Base-by-base conservation (phyloP, 1,140 invertebrate genomes). In the Drosophila kepulauana region DNA sequence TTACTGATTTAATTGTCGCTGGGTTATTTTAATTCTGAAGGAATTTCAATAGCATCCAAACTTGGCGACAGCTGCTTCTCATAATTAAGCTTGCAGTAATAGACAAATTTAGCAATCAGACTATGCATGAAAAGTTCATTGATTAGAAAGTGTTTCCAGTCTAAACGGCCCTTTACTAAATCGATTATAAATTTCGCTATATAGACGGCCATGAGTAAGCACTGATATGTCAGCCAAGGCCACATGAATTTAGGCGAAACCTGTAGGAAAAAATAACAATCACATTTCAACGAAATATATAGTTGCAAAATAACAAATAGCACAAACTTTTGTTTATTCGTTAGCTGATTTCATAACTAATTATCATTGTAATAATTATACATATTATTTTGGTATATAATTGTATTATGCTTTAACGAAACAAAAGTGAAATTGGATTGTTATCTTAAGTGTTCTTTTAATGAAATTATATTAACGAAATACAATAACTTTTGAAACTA, bases 191-290 rank as follows among this genome's bases (percentile, higher is more conserved):
- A 43, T 43, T 43, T 43, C 11, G 13, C 41, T 13, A 43, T 13
- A 43, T 43, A 43, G 7, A 2, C 41, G 11, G 4, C 41, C 41
- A 43, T 13, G 41, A 43, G 41, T 43, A 43, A 4, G 7, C 11
- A 2, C 25, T 30, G 13, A 13, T 48, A 68, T 0, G 30, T 7
- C 25, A 69, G 25, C 66, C 66, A 69, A 10, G 57, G 66, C 4
- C 11, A 3, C 66, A 70, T 62, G 10, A 52, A 16, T 15, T 10
- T 0, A 1, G 67, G 67, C 1, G 57, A 6, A 1, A 41, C 2
- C 56, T 68, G 45, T 10, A 5, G 4, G n/a, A n/a, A 2, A 48
- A 56, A 8, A 5, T 11, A 49, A 10, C 1, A 11, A 10, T n/a
- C 4, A 30, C 10, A 38, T 3, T 10, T 11, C 0, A 10, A 2